Conservation (phyloP, 2,888 invertebrate genomes). For the Microplitis manilae region DNA sequence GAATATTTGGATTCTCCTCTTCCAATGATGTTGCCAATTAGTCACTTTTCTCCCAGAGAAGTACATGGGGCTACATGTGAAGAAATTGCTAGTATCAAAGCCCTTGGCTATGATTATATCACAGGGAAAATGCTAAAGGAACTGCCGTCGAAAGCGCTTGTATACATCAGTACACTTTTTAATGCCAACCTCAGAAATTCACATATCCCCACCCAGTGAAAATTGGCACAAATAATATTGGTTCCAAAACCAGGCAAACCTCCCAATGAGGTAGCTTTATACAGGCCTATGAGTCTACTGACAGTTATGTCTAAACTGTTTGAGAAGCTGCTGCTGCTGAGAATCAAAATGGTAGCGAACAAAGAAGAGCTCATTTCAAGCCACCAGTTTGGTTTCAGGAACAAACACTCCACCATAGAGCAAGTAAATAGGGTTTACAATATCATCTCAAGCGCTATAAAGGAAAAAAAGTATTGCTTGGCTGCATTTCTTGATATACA, state of each 20-base stretch:
- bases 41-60: no score
- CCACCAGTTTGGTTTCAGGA: slow-evolving; percentile 53
- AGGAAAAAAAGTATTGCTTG: slow-evolving; percentile 39
- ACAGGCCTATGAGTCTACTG: slow-evolving; percentile 53
- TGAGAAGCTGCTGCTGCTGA: slow-evolving; percentile 52
- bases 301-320: slow-evolving; percentile 53
- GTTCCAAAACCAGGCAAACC: slow-evolving; percentile 52
- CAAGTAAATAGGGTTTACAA: slow-evolving; percentile 49
- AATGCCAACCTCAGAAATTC: slow-evolving; percentile 1
- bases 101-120: slow-evolving; percentile 53
- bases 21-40: no score
- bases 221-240: slow-evolving; percentile 44
- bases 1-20: no score
- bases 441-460: slow-evolving; percentile 45
- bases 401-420: slow-evolving; percentile 49
- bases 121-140: slow-evolving; percentile 51
- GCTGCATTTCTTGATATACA: no score
- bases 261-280: slow-evolving; percentile 48
- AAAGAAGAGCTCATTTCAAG: slow-evolving; percentile 42
- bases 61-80: not conserved
- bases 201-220: slow-evolving; percentile 55
- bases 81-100: slow-evolving; percentile 39
- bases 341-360: slow-evolving; percentile 42
- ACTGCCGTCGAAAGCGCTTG: slow-evolving; percentile 50
- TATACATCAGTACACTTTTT: slow-evolving; percentile 44